Percentiles rank a stretch among this genome's conserved stretches.
Evolutionary conservation across 2,113 vertebrate genomes (phyloP).

Genomic region (Nothocercus julius): DNA sequence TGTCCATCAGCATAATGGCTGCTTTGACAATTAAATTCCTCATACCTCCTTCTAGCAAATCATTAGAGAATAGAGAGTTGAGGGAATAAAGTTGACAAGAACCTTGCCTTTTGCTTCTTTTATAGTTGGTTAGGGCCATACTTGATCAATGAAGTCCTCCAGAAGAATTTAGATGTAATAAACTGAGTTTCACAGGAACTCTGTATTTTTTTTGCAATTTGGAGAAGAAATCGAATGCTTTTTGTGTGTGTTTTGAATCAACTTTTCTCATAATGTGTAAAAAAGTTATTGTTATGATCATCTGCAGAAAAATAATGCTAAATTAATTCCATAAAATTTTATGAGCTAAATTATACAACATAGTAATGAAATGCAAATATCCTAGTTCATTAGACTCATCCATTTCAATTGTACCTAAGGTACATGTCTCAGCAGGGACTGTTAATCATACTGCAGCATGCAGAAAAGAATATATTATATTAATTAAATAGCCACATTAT

Average conservation of each 20-base stretch:
- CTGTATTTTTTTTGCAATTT: neutral
- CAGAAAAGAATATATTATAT: conserved; percentile 66
- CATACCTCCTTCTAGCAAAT: neutral
- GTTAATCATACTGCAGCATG: conserved; percentile 66
- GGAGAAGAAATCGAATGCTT: neutral
- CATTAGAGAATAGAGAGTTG: conserved; percentile 18
- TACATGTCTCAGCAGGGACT: conserved; percentile 56
- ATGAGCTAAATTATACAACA: conserved; percentile 68
- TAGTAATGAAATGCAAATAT: conserved; percentile 76
- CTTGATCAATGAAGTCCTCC: neutral
- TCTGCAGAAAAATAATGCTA: conserved; percentile 60
- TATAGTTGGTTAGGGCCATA: neutral
- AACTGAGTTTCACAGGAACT: neutral
- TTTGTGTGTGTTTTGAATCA: conserved; percentile 13
- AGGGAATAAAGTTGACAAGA: neutral
- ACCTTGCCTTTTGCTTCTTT: neutral
- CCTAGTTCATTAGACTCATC: conserved; percentile 70
- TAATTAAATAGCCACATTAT: conserved; percentile 71
- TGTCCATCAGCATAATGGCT: conserved; percentile 40
- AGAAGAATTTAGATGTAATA: neutral
- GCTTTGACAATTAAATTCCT: conserved; percentile 38
- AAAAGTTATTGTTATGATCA: conserved; percentile 51
- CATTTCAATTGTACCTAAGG: conserved; percentile 70
- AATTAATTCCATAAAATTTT: conserved; percentile 73
- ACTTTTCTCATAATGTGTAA: conserved; percentile 7